These are phyloP conservation scores for Enteromius radiatus DNA, from an alignment of 2,797 vertebrate genomes.

Conservation along the genomic window DNA sequence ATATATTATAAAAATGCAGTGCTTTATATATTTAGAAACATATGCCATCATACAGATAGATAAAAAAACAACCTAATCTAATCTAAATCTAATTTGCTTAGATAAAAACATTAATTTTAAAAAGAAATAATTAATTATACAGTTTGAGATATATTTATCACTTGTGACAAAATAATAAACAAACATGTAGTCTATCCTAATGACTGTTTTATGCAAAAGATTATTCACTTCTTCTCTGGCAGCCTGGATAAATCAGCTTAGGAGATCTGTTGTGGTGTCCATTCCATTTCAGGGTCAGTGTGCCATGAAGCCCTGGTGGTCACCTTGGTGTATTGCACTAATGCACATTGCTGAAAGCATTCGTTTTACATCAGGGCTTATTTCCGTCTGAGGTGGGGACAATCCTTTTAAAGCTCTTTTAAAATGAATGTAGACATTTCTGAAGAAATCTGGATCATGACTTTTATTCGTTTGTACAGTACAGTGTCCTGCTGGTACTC, in stretches of 20 bases:
- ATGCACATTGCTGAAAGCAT: conserved; percentile 31
- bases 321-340: conserved; percentile 57
- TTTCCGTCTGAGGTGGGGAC: not conserved
- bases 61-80: too few relatives aligned
- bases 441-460: not conserved
- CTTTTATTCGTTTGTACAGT: not conserved
- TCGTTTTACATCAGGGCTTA: not conserved
- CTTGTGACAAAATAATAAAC: not conserved
- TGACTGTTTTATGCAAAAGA: conserved; percentile 31
- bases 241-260: conserved; percentile 60
- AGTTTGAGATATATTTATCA: not conserved
- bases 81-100: not conserved
- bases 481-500: not conserved
- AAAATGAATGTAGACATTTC: not conserved
- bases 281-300: conserved; percentile 50
- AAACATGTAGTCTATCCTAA: not conserved
- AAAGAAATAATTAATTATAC: not conserved
- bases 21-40: not conserved
- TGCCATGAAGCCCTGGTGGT: conserved; percentile 51
- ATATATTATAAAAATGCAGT: not conserved
- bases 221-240: conserved; percentile 42
- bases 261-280: conserved; percentile 45
- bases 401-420: not conserved
- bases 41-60: too few relatives aligned
- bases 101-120: not conserved